Percentiles rank a stretch among this genome's conserved stretches.
Conservation (phyloP, 2,888 invertebrate genomes). For the Brachynemurus nebulosus region DNA sequence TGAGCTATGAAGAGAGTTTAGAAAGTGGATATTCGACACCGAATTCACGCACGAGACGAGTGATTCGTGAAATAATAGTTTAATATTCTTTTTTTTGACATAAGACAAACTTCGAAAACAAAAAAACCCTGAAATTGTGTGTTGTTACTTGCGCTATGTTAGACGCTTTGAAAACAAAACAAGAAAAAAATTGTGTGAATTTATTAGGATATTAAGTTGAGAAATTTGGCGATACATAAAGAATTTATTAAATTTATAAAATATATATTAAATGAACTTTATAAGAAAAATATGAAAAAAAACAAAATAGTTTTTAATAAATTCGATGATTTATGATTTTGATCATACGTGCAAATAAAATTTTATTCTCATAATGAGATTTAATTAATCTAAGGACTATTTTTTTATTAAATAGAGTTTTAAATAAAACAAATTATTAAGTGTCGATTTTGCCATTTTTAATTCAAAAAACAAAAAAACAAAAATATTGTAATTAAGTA, state of each 20-base stretch:
- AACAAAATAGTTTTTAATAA: no score
- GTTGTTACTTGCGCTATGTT: slow-evolving; percentile 2
- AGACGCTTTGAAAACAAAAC: not conserved
- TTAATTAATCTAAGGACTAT: not conserved
- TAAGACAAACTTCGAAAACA: not conserved
- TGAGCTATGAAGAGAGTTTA: slow-evolving; percentile 84
- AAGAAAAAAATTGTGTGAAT: not conserved
- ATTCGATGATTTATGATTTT: no score
- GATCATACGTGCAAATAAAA: not conserved
- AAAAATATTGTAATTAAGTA: no score
- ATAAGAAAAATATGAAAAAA: no score
- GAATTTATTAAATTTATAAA: not conserved
- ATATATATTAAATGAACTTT: no score
- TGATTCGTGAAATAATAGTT: slow-evolving; percentile 90
- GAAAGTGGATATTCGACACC: slow-evolving; percentile 92
- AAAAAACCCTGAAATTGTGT: not conserved
- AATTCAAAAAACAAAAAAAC: not conserved
- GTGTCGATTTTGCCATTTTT: not conserved
- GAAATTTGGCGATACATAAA: no score
- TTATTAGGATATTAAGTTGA: no score
- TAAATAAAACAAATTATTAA: not conserved
- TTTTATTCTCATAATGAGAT: not conserved
- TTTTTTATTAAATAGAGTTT: not conserved
- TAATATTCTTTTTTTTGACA: slow-evolving; percentile 26
- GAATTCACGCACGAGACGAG: slow-evolving; percentile 80